Percentiles rank a stretch among this genome's conserved stretches.
Conservation (phyloP, 53 echinoderm and acorn worm genomes). For the Holothuria leucospilota region DNA sequence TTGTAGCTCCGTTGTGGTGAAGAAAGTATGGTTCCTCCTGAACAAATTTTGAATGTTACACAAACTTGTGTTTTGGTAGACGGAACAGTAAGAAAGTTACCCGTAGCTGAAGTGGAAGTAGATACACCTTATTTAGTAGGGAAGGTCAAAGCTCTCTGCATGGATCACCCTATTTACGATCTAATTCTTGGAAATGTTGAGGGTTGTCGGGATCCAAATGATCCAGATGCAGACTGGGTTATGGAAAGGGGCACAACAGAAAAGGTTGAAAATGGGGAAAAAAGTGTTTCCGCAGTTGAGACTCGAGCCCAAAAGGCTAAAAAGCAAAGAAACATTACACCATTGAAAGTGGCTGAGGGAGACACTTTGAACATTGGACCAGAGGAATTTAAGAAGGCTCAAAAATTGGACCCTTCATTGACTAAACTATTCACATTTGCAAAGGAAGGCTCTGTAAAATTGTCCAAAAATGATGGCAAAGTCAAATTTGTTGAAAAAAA, state of each 20-base stretch:
- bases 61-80: constrained; percentile 60
- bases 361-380: background rate
- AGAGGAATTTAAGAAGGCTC: constrained; percentile 5
- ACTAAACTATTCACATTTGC: constrained; percentile 6
- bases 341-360: constrained; percentile 45
- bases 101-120: constrained; percentile 46
- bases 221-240: constrained; percentile 40
- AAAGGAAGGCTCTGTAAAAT: background rate
- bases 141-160: constrained; percentile 58
- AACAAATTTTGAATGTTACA: constrained; percentile 43
- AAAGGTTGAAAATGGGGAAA: background rate
- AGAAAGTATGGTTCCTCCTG: constrained; percentile 39
- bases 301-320: constrained; percentile 53
- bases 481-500: constrained; percentile 37
- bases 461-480: background rate
- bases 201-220: constrained; percentile 56
- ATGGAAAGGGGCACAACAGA: background rate
- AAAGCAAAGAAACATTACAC: constrained; percentile 31
- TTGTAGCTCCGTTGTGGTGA: constrained; percentile 65
- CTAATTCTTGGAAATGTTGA: constrained; percentile 63
- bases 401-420: constrained; percentile 3
- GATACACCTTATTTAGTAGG: too few relatives aligned
- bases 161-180: constrained; percentile 62
- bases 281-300: constrained; percentile 40
- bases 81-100: constrained; percentile 62